Evolutionary conservation across 2,888 invertebrate species (phyloP).

Genomic region (Pimpla rufipes): DNA sequence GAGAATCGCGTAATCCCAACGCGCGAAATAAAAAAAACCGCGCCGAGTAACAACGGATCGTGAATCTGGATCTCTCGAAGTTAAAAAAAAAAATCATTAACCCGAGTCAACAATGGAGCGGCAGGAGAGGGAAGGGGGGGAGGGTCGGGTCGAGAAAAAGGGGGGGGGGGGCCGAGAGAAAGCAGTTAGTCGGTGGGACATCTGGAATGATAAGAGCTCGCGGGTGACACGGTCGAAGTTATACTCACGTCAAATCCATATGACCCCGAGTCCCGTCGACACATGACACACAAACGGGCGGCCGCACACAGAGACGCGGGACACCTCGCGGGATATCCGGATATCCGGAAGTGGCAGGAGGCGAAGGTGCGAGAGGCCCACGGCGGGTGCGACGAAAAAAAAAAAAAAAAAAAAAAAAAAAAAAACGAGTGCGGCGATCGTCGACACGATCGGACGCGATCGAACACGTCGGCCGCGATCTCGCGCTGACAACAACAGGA

Average conservation of each 20-base stretch:
- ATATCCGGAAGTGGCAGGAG: neutral
- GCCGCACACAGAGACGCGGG: neutral
- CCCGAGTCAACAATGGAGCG: slow-evolving; percentile 6
- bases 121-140: neutral
- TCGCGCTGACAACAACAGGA: too few species aligned
- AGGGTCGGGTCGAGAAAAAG: neutral
- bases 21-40: neutral
- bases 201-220: slow-evolving; percentile 39
- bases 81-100: slow-evolving; percentile 16
- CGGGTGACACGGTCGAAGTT: slow-evolving; percentile 6
- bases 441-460: neutral
- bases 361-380: neutral
- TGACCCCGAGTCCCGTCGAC: slow-evolving; percentile 55
- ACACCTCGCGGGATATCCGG: neutral
- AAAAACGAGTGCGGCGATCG: neutral
- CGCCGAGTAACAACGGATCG: neutral
- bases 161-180: slow-evolving; percentile 26
- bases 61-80: neutral
- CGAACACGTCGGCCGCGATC: neutral
- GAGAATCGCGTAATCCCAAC: too few species aligned
- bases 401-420: neutral
- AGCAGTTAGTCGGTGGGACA: slow-evolving; percentile 53
- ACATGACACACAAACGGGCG: slow-evolving; percentile 42
- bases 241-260: slow-evolving; percentile 62
- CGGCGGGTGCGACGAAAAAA: neutral